These are phyloP conservation scores for Sebastes reedi DNA, from an alignment of 2,797 vertebrate species.

Conservation along the genomic window DNA sequence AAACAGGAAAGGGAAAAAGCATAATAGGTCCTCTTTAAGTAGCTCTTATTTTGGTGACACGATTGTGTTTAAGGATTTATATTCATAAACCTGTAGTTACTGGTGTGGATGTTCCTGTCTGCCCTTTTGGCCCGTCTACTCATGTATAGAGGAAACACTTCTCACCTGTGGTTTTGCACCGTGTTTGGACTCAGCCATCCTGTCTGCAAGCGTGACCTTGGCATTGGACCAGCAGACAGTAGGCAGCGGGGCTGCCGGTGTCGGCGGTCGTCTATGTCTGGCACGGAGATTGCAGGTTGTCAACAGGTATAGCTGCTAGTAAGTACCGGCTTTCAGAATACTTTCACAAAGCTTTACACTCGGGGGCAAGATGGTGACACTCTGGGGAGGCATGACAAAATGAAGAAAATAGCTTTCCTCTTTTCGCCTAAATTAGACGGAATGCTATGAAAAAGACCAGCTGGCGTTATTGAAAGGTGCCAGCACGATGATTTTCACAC, in stretches of 20 bases:
- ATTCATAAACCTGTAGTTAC: neutral
- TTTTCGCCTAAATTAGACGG: conserved; percentile 58
- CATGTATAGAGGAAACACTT: conserved; percentile 27
- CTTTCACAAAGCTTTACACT: conserved; percentile 45
- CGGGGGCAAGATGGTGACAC: conserved; percentile 39
- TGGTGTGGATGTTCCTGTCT: neutral
- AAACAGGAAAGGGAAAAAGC: too few relatives aligned
- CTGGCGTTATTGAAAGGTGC: conserved; percentile 73
- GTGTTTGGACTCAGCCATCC: conserved; percentile 13
- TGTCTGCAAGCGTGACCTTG: conserved; percentile 49
- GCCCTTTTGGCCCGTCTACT: conserved; percentile 16
- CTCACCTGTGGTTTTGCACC: conserved; percentile 1
- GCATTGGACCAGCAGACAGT: conserved; percentile 45
- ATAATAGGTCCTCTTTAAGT: too few relatives aligned
- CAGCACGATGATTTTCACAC: conserved; percentile 78
- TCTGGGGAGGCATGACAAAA: conserved; percentile 47
- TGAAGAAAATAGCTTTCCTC: conserved; percentile 55
- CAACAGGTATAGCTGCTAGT: conserved; percentile 65
- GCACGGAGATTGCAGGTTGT: conserved; percentile 57
- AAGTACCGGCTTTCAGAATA: conserved; percentile 41
- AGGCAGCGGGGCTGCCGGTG: conserved; percentile 9
- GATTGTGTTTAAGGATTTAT: neutral
- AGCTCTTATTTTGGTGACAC: neutral
- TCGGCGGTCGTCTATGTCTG: conserved; percentile 24
- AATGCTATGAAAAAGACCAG: conserved; percentile 75